Conservation (phyloP, 2,797 vertebrate species). For the Sebastes kiyomatsui region DNA sequence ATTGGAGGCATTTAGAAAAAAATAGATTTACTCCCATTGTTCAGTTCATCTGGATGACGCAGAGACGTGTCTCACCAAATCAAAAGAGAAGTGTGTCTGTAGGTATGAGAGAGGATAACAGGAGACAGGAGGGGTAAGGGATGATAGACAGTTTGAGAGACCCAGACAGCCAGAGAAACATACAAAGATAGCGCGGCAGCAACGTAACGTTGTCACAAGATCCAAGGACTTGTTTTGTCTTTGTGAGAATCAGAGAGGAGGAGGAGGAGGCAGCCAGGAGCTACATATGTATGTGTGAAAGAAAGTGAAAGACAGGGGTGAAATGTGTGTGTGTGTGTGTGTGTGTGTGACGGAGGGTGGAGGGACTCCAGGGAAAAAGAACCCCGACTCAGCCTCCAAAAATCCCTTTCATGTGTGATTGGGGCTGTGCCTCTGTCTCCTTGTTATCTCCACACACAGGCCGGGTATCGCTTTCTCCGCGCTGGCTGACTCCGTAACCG, state of each 20-base stretch:
- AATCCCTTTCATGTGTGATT: constrained; percentile 71
- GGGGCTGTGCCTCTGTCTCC: constrained; percentile 56
- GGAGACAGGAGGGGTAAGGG: not conserved
- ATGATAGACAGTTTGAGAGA: constrained; percentile 39
- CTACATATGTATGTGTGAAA: constrained; percentile 17
- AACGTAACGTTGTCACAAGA: constrained; percentile 31
- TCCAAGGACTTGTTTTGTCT: constrained; percentile 74
- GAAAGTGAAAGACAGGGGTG: not conserved
- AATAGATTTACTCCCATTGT: constrained; percentile 8
- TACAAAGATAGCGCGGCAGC: constrained; percentile 39
- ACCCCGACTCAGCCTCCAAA: constrained; percentile 56
- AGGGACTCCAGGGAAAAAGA: constrained; percentile 54
- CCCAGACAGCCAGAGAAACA: constrained; percentile 44
- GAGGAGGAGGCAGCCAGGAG: constrained; percentile 30
- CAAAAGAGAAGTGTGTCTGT: not conserved
- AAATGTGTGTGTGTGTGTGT: constrained; percentile 10
- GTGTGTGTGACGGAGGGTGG: constrained; percentile 26
- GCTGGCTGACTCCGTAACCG: constrained; percentile 34
- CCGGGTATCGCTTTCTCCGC: constrained; percentile 55
- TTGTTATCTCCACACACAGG: constrained; percentile 64
- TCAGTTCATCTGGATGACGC: constrained; percentile 11
- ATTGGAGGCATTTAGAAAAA: constrained; percentile 4
- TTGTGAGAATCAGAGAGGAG: constrained; percentile 45
- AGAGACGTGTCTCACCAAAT: constrained; percentile 17
- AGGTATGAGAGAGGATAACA: not conserved